Evolutionary conservation across 53 echinoderm and acorn worm genomes (phyloP).

Genomic region (Astropecten irregularis): DNA sequence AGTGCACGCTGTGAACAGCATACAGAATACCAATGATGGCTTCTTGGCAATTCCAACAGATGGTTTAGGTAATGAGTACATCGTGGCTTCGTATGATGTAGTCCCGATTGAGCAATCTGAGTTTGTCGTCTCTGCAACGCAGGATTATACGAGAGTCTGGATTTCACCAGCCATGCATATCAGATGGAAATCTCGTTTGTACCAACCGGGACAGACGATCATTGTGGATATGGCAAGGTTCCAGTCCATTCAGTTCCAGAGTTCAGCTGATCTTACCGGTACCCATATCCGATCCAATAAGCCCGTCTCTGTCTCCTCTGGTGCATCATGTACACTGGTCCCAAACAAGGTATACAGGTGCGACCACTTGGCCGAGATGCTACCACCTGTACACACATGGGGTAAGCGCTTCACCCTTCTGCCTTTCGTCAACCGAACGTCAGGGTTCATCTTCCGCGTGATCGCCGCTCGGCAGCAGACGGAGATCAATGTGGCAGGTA

Average conservation of each 20-base stretch:
- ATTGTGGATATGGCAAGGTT: constrained; percentile 69
- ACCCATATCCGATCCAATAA: constrained; percentile 75
- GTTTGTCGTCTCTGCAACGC: constrained; percentile 70
- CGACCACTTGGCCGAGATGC: constrained; percentile 90
- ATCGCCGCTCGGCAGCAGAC: constrained; percentile 85
- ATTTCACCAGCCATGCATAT: constrained; percentile 57
- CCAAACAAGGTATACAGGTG: constrained; percentile 76
- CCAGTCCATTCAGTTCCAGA: constrained; percentile 91
- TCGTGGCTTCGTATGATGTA: constrained; percentile 82
- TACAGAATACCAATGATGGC: constrained; percentile 78
- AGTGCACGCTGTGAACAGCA: constrained; percentile 76
- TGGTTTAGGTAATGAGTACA: constrained; percentile 83
- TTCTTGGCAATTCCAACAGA: constrained; percentile 83
- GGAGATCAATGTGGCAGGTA: constrained; percentile 78
- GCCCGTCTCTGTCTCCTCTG: constrained; percentile 79
- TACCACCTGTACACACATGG: constrained; percentile 93
- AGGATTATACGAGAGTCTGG: constrained; percentile 66
- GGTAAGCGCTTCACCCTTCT: constrained; percentile 89
- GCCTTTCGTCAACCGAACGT: constrained; percentile 83
- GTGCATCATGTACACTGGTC: constrained; percentile 89
- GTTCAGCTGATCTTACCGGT: constrained; percentile 78
- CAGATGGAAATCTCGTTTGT: constrained; percentile 59
- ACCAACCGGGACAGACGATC: constrained; percentile 64
- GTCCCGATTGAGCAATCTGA: constrained; percentile 83
- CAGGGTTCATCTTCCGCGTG: constrained; percentile 86